Evolutionary conservation across 2,113 vertebrate genomes (phyloP), one percentile per base, ranked within the genome.

Genomic region (Platysternon megacephalum): DNA sequence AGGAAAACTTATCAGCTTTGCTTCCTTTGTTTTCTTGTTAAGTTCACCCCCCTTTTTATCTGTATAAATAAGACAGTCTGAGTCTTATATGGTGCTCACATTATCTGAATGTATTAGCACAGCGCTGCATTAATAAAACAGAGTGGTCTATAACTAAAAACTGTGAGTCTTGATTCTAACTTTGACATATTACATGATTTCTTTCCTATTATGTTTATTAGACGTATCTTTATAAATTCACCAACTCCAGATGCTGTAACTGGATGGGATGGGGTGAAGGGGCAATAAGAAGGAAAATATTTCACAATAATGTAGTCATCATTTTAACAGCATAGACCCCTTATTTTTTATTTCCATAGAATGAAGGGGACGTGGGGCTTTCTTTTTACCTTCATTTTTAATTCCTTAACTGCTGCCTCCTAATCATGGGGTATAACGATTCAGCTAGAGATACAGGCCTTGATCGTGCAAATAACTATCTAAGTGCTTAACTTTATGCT

Each of bases 401-500:
- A 5, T 80, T 83, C 21, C 35, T 86, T 80, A 82, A 55, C 4
- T 52, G 22, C 2, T 46, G 52, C 79, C 51, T 93, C 8, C 19
- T 32, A 81, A 4, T 26, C 22, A 87, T 3, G 1, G 0, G 0
- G 0, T 42, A 46, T 2, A n/a, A 17, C 17, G 29, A 72, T 72
- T 12, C 89, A 19, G 1, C 2, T 56, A 88, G n/a, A 80, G 46
- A 82, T 12, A 65, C 39, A 76, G 9, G 24, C 52, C 68, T 65
- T 87, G 16, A n/a, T 35, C 19, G 12, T 35, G 32, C 48, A 74
- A 93, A 22, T 22, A 53, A 56, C 82, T 16, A 83, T 0, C 2
- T 39, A 0, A 35, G 22, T 55, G 42, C 35, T 39, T 72, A 91
- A 78, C 28, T 72, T 8, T 51, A 14, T 4, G 10, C 65, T 2